Base-by-base conservation (phyloP, 2,113 vertebrate genomes). In the Parotia lawesii region DNA sequence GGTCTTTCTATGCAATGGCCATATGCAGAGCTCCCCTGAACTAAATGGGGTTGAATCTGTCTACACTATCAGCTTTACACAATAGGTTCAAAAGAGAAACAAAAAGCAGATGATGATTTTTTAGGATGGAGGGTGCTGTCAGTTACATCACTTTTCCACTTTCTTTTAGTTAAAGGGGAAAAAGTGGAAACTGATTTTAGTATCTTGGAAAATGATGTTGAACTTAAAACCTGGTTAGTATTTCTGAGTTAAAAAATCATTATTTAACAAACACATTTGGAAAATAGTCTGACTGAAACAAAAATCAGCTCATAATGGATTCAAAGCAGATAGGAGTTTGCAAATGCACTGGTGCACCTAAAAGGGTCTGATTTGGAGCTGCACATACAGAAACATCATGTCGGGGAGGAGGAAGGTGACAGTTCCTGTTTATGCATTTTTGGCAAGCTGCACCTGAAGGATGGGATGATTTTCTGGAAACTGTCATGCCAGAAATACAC, bases 401-500 rank as follows among this genome's bases (percentile, higher is more conserved):
- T 60, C 24, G 31, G 28, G 71, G 91, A 94, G 95, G 93, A 93
- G 91, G 96, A 95, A 95, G 91, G 91, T 92, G 93, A 89, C 85
- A 96, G 64, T 95, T 95, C 94, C 95, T 96, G 89, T 94, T 95
- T 89, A 78, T 89, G 58, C 66, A 33, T 47, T 89, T 95, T 87
- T 96, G 95, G 93, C 93, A 95, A 91, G 85, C 93, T 66, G 85
- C 87, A 96, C 93, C 89, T 95, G 89, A 95, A 93, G 67, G 54
- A 94, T 87, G 38, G 74, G 74, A 87, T 93, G 81, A 82, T 89
- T 85, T 95, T 95, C 91, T 95, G 77, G 95, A 95, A 89, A 57
- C 74, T 94, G 89, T 70, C 44, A 56, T 82, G 64, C 70, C 87
- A 94, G 78, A 94, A 96, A 96, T 94, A 91, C 62, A 75, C 69